Base-by-base conservation (phyloP, 2,888 invertebrate genomes). In the Aquatica leii region DNA sequence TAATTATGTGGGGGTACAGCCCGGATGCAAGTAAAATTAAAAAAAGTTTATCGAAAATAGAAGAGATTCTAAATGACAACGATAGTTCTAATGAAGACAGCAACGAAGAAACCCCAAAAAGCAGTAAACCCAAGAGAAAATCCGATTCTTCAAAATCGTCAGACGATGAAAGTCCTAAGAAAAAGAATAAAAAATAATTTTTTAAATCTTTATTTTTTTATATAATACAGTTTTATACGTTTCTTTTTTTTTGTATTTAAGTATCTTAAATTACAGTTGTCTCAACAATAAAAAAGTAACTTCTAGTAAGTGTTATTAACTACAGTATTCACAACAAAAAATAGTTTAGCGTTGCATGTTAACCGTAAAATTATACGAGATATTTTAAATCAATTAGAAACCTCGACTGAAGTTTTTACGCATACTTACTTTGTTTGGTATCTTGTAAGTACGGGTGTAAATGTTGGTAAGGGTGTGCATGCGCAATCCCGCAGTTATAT, bases 1-100 rank as follows among this genome's bases (percentile, higher is more conserved):
- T 91, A 74, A 85, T 92, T 46, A 82, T 91, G 59, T 92, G 92
- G 91, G 92, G 89, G 0, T 92, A 90, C 74, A 91, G 90, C 49
- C 89, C 91, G 0, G 91, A 92, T 66, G 85, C 87, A 0, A 84
- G 86, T 21, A 87, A 87, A 73, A 83, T 90, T 1, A 92, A 91
- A 76, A 88, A 85, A 66, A 84, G 82, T 64, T 72, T 85, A 41
- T 81, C 84, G 15, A 82, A 71, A 51, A 76, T 82, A 70, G 83
- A 81, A 67, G 85, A 82, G 70, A 85, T 83, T 75, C 72, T 84
- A 18, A 76, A 76, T 54, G 74, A 71, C 56, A 69, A 71, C 24
- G 73, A 71, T 57, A 70, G 71, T 15, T 66, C 71, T 34, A 74
- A 75, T 53, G 75, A 74, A n/a, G 72, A 73, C 15, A 67, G 62